phyloP scores from a whole-genome alignment of 2,888 invertebrate species.

The Ischnura elegans region DNA sequence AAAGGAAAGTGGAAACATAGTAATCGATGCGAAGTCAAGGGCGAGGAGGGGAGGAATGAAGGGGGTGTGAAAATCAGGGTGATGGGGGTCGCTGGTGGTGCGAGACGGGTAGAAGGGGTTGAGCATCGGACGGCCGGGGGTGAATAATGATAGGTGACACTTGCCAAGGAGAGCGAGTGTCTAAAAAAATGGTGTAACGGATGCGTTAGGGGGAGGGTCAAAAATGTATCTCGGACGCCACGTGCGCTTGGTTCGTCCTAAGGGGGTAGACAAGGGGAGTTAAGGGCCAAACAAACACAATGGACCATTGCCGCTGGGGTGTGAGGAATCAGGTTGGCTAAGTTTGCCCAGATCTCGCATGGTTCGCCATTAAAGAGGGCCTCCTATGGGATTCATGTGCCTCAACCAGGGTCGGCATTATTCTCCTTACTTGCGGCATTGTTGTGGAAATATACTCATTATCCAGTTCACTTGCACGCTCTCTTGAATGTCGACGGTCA shows the following conservation, averaged over 20 bases:
- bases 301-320: neutral
- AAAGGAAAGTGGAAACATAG: neutral
- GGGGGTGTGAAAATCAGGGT: neutral
- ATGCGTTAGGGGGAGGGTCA: neutral
- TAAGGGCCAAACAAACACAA: too few relatives aligned
- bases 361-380: neutral
- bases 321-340: neutral
- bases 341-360: slow-evolving; percentile 15
- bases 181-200: too few relatives aligned
- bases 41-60: neutral
- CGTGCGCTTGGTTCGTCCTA: neutral
- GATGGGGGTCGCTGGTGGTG: neutral
- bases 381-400: neutral
- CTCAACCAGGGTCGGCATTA: neutral
- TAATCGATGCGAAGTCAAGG: neutral
- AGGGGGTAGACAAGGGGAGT: neutral
- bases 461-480: neutral
- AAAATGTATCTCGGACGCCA: neutral
- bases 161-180: neutral
- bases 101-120: neutral
- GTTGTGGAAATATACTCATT: neutral
- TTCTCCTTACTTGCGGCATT: slow-evolving; percentile 10
- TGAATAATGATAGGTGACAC: slow-evolving; percentile 31
- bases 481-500: neutral
- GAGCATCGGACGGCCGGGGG: neutral